phyloP scores from a whole-genome alignment of 2,888 invertebrate species.

The Melinaea menophilus region DNA sequence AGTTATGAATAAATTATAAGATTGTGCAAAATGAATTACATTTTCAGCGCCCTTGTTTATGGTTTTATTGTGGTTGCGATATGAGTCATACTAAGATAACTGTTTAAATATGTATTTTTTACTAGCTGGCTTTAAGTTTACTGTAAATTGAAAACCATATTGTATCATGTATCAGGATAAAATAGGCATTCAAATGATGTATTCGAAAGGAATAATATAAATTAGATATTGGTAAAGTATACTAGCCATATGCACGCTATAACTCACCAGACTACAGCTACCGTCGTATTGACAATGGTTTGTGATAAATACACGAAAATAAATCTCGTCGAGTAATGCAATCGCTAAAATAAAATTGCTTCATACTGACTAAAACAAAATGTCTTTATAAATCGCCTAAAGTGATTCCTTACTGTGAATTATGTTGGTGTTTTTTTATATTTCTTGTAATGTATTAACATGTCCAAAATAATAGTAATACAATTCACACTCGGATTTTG shows the following conservation, averaged over 20 bases:
- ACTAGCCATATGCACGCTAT: constrained; percentile 61
- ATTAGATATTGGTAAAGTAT: constrained; percentile 63
- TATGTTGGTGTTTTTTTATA: too few species aligned
- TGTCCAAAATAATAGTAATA: background rate
- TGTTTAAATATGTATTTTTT: background rate
- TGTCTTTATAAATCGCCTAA: too few species aligned
- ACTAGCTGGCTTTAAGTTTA: too few species aligned
- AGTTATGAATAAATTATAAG: background rate
- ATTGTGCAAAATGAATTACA: background rate
- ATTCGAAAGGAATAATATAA: constrained; percentile 35
- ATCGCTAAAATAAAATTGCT: background rate
- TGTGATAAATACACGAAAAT: constrained; percentile 35
- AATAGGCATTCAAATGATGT: background rate
- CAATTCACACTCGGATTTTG: background rate
- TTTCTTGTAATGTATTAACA: too few species aligned
- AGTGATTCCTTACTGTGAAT: too few species aligned
- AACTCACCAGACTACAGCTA: constrained; percentile 55
- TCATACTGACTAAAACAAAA: background rate
- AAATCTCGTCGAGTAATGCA: background rate
- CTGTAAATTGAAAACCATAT: too few species aligned
- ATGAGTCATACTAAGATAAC: background rate
- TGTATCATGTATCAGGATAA: too few species aligned
- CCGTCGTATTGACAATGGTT: constrained; percentile 59
- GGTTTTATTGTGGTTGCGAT: background rate
- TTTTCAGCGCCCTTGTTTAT: background rate